A percentile compares a stretch with the other conserved stretches of the same genome.
Evolutionary conservation across 2,888 invertebrate species (phyloP).

Genomic region (Cosmia pyralina): DNA sequence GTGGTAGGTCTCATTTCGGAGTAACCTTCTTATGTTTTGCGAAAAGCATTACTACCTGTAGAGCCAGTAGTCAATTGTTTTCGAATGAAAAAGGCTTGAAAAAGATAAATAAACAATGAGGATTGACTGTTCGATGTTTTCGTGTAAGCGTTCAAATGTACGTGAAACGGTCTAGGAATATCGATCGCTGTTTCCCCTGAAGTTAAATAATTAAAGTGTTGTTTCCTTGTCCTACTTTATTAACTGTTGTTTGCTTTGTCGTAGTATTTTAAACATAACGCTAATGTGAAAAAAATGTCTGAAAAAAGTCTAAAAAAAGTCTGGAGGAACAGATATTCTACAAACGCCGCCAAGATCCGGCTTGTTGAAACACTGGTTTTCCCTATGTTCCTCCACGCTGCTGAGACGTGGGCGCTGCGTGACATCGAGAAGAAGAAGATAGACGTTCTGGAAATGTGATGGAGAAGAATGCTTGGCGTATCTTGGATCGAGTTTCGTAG

Average conservation of each 20-base stretch:
- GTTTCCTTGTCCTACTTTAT: constrained; percentile 3
- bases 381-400: no score
- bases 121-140: constrained; percentile 8
- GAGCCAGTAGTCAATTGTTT: constrained; percentile 13
- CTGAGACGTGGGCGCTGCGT: not conserved
- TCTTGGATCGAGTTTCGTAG: not conserved
- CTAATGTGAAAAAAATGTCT: not conserved
- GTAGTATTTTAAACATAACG: not conserved
- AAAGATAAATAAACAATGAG: constrained; percentile 15
- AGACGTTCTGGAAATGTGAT: not conserved
- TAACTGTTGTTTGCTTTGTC: not conserved
- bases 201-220: constrained; percentile 40
- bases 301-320: no score
- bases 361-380: no score
- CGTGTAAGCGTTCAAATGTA: constrained; percentile 7
- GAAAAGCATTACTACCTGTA: not conserved
- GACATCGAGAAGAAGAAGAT: not conserved
- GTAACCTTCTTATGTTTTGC: constrained; percentile 18
- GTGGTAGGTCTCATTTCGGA: constrained; percentile 13
- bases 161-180: constrained; percentile 19
- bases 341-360: no score
- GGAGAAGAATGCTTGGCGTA: not conserved
- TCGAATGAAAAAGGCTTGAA: constrained; percentile 7
- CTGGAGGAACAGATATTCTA: no score
- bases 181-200: constrained; percentile 36